A percentile compares a stretch with the other conserved stretches of the same genome.
Evolutionary conservation across 2,888 invertebrate genomes (phyloP).

Genomic region (Ariolimax columbianus): DNA sequence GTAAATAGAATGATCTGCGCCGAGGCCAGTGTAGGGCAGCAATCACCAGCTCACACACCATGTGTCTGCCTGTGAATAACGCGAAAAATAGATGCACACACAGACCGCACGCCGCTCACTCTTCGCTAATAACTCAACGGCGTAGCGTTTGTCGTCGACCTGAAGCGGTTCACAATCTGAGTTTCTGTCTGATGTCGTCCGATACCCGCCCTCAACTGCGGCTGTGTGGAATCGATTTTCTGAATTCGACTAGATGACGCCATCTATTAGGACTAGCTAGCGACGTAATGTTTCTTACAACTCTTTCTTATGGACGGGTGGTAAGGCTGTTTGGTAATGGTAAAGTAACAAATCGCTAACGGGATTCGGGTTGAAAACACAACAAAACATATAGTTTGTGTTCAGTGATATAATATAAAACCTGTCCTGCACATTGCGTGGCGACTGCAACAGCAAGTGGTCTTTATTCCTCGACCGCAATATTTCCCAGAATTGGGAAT

Average conservation of each 20-base stretch:
- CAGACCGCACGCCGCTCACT: slow-evolving; percentile 21
- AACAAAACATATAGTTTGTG: too few species aligned
- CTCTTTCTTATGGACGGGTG: too few species aligned
- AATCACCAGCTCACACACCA: slow-evolving; percentile 5
- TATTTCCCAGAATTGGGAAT: too few species aligned
- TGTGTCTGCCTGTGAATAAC: slow-evolving; percentile 7
- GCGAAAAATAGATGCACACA: slow-evolving; percentile 6
- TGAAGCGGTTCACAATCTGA: slow-evolving; percentile 20
- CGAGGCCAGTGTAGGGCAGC: neutral
- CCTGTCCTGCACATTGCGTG: too few species aligned
- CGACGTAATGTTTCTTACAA: too few species aligned
- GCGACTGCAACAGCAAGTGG: too few species aligned
- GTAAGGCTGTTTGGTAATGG: too few species aligned
- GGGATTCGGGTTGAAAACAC: too few species aligned
- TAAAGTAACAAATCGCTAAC: too few species aligned
- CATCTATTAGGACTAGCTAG: too few species aligned
- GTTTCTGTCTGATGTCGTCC: neutral
- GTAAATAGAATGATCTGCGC: slow-evolving; percentile 17
- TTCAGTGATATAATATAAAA: too few species aligned
- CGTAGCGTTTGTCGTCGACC: slow-evolving; percentile 21
- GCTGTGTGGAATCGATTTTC: slow-evolving; percentile 73
- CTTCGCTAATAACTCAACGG: slow-evolving; percentile 21
- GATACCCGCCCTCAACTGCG: slow-evolving; percentile 55
- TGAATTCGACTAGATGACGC: slow-evolving; percentile 72
- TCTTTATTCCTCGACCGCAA: too few species aligned